Conservation (phyloP, 1,140 invertebrate species). For the Ctenoplectra terminalis region DNA sequence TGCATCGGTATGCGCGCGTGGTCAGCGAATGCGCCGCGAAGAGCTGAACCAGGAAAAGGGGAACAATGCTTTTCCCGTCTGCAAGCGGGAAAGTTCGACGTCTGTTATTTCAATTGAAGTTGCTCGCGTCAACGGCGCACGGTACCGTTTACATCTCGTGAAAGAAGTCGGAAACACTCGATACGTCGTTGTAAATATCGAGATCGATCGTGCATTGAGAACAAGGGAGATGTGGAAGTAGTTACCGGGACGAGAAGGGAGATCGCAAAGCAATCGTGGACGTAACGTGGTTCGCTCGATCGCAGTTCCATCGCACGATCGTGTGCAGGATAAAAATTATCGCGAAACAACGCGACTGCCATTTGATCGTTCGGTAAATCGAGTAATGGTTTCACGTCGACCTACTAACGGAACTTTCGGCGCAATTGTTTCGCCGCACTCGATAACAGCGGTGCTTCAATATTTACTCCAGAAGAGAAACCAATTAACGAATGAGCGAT, state of each 20-base stretch:
- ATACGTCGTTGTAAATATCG: conserved; percentile 10
- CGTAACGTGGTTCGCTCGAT: neutral
- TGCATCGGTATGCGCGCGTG: conserved; percentile 52
- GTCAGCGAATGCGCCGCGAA: conserved; percentile 19
- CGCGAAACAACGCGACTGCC: neutral
- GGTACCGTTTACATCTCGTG: neutral
- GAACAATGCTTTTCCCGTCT: conserved; percentile 42
- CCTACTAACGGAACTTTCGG: conserved; percentile 17
- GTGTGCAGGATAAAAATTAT: conserved; percentile 1
- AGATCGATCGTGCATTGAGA: neutral
- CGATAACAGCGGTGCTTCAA: conserved; percentile 36
- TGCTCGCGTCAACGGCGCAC: no score
- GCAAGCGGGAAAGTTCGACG: neutral
- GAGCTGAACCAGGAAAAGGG: conserved; percentile 40
- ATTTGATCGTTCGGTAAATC: conserved; percentile 27
- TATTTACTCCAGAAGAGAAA: conserved; percentile 38
- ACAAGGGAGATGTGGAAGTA: neutral
- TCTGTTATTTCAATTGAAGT: no score
- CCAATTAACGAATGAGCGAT: conserved; percentile 36
- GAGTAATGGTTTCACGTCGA: conserved; percentile 19
- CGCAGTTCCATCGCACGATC: neutral
- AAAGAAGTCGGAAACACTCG: neutral
- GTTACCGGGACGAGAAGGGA: no score
- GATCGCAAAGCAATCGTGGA: neutral
- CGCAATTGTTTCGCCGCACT: conserved; percentile 9